Base-by-base conservation (phyloP, 2,113 vertebrate species). In the Mobula hypostoma region DNA sequence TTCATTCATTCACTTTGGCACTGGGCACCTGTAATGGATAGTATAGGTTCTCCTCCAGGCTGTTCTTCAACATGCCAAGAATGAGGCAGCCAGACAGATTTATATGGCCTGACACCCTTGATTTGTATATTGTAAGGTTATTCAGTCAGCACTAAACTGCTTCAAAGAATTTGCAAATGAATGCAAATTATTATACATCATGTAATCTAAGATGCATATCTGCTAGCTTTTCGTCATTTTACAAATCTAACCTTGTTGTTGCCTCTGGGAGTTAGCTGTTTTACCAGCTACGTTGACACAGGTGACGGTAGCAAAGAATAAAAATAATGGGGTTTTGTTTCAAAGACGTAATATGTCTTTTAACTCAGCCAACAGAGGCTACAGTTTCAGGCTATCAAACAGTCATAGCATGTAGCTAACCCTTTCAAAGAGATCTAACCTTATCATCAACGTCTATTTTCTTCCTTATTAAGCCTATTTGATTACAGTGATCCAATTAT, bases 281-380 rank as follows among this genome's bases (percentile, higher is more conserved):
- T 93, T 93, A 70, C 40, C 21, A 72, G 68, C 40, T 1, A 48
- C 40, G 36, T 40, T 36, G 48, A 29, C 70, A 72, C 91, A 93
- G 91, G 70, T 93, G 91, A 93, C 70, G 74, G 91, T 56, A 76
- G 70, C 32, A 92, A 48, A 93, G 91, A 93, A 76, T 76, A 48
- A 93, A 93, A 93, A 93, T 40, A 93, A 93, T 93, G 91, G 68
- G 2, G 91, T 93, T 93, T 93, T 93, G 91, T 93, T 93, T 93
- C 91, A 93, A 91, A 91, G 91, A 76, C 70, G 72, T 48, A 36
- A 3, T 76, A 9, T 74, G 24, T 12, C 91, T 93, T 93, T 93
- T 74, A 74, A 27, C 36, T 93, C 91, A 74, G 91, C 91, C 91
- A 19, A 93, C 68, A 56, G 91, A 76, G 70, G 91, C 70, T 93